Evolutionary conservation across 2,113 vertebrate species (phyloP).

Genomic region (Leptodactylus fuscus): DNA sequence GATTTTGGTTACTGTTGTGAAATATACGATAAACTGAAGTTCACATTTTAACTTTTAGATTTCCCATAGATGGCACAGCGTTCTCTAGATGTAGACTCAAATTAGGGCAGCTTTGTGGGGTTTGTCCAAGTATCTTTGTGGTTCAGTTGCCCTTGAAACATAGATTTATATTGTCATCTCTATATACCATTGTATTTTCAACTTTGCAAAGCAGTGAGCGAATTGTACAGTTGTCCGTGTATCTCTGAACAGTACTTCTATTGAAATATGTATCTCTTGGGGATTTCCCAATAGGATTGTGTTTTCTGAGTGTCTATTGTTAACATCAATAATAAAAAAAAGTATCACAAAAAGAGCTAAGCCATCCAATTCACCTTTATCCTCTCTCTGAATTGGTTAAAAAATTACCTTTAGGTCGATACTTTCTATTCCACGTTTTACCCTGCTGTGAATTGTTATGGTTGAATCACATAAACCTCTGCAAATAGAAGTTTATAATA

Average conservation of each 20-base stretch:
- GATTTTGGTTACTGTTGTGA: background rate
- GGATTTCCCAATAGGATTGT: constrained; percentile 61
- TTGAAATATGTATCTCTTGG: constrained; percentile 61
- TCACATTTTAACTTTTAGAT: no score
- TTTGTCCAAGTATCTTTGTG: constrained; percentile 31
- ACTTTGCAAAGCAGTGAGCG: constrained; percentile 29
- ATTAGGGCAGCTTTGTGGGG: background rate
- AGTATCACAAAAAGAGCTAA: constrained; percentile 60
- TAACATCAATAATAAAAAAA: constrained; percentile 57
- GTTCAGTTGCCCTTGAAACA: constrained; percentile 56
- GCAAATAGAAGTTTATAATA: constrained; percentile 61
- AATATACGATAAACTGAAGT: no score
- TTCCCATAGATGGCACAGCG: background rate
- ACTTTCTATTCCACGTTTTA: constrained; percentile 58
- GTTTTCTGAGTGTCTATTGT: constrained; percentile 58
- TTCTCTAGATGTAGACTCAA: background rate
- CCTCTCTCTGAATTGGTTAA: constrained; percentile 59
- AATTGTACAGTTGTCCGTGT: constrained; percentile 56
- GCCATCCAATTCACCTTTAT: constrained; percentile 61
- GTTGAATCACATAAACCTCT: constrained; percentile 59
- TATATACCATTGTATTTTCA: constrained; percentile 54
- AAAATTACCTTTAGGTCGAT: constrained; percentile 61
- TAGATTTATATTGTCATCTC: constrained; percentile 52
- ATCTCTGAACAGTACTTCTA: constrained; percentile 58
- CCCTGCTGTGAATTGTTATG: constrained; percentile 59